These are phyloP conservation scores for Cantharis flavilabris DNA, from an alignment of 2,888 invertebrate genomes.

Conservation along the genomic window DNA sequence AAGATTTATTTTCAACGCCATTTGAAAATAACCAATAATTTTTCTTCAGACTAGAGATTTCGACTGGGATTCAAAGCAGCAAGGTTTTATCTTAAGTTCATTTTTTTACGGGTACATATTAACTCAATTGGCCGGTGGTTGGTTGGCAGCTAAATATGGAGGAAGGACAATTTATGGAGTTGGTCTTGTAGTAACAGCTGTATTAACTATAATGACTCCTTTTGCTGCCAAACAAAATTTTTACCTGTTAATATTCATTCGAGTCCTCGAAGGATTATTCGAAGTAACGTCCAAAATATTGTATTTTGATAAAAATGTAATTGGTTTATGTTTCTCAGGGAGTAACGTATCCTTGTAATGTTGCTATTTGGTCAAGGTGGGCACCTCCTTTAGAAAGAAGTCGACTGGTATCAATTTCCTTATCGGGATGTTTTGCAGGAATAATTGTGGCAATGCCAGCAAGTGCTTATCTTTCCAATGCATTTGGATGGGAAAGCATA, in stretches of 20 bases:
- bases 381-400: conserved; percentile 80
- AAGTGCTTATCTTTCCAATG: conserved; percentile 72
- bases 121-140: conserved; percentile 84
- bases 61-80: conserved; percentile 77
- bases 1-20: conserved; percentile 46
- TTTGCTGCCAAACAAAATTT: conserved; percentile 74
- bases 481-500: conserved; percentile 79
- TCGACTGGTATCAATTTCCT: conserved; percentile 78
- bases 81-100: conserved; percentile 80
- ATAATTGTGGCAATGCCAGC: conserved; percentile 83
- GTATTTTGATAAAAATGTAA: background rate
- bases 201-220: conserved; percentile 82
- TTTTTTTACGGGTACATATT: conserved; percentile 90
- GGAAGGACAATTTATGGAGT: conserved; percentile 82
- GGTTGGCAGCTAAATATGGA: conserved; percentile 81
- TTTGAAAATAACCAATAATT: background rate
- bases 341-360: conserved; percentile 78
- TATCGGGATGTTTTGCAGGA: conserved; percentile 85
- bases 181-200: conserved; percentile 79
- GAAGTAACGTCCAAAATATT: conserved; percentile 8
- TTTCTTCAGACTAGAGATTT: conserved; percentile 68
- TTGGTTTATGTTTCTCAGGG: conserved; percentile 58
- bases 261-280: conserved; percentile 49
- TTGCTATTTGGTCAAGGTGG: conserved; percentile 85
- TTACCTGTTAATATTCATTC: conserved; percentile 69